These are phyloP conservation scores for Cyprinus carpio DNA, from an alignment of 2,113 vertebrate species.

Conservation along the genomic window DNA sequence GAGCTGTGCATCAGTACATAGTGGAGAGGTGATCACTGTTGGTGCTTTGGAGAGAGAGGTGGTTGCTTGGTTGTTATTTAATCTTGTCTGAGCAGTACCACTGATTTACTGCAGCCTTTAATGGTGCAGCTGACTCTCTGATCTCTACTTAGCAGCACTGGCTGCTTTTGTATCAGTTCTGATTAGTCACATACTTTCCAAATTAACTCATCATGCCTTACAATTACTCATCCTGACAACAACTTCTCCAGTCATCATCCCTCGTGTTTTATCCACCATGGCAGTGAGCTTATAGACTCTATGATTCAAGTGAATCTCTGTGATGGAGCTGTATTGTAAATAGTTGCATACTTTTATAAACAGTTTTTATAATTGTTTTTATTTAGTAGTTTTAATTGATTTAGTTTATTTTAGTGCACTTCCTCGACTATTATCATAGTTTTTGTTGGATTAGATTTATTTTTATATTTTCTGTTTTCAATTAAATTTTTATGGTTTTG, in stretches of 20 bases:
- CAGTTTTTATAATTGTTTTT: too few relatives aligned
- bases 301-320: neutral
- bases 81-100: neutral
- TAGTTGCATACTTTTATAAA: too few relatives aligned
- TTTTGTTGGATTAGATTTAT: too few relatives aligned
- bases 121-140: constrained; percentile 5
- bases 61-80: neutral
- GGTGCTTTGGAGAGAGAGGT: neutral
- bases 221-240: constrained; percentile 1
- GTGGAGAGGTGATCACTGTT: neutral
- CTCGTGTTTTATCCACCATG: neutral
- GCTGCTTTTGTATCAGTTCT: neutral
- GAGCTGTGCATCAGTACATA: neutral
- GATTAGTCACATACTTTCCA: constrained; percentile 1
- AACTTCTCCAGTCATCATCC: neutral
- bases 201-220: constrained; percentile 10
- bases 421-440: neutral
- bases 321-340: neutral
- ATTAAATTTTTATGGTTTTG: too few relatives aligned
- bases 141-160: neutral
- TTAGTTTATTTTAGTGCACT: too few relatives aligned
- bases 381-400: too few relatives aligned
- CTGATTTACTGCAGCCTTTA: neutral
- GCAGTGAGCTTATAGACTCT: neutral
- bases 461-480: too few relatives aligned